Conservation (phyloP, 2,888 invertebrate species). For the Strigamia crassipes region DNA sequence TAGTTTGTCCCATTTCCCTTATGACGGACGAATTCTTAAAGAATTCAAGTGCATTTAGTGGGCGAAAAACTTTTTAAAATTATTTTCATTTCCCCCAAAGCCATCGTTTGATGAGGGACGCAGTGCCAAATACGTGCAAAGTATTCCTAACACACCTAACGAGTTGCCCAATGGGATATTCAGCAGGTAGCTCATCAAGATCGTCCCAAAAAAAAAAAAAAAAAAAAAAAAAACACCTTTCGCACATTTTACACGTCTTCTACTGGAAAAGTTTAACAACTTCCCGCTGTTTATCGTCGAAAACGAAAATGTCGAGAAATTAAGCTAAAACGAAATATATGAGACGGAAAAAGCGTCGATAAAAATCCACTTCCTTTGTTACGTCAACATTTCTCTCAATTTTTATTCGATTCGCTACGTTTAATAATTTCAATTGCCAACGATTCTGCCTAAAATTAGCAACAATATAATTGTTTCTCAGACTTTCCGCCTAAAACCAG, state of each 20-base stretch:
- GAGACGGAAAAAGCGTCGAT: too few species aligned
- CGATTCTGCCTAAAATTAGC: too few species aligned
- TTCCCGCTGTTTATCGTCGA: not conserved
- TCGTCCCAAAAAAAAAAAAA: too few species aligned
- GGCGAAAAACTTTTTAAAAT: not conserved
- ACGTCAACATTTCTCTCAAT: too few species aligned
- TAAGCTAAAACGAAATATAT: too few species aligned
- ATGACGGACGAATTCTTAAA: conserved; percentile 2
- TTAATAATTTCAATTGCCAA: too few species aligned
- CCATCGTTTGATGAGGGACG: conserved; percentile 30
- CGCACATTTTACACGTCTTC: not conserved
- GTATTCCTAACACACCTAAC: conserved; percentile 24
- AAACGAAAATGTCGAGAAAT: too few species aligned
- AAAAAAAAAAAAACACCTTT: not conserved
- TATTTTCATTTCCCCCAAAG: conserved; percentile 31
- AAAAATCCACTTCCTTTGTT: too few species aligned
- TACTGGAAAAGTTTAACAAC: not conserved
- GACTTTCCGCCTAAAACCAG: too few species aligned
- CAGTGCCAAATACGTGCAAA: conserved; percentile 34
- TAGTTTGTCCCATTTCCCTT: not conserved
- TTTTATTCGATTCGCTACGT: too few species aligned
- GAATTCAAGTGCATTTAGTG: not conserved
- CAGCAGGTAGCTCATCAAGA: conserved; percentile 27
- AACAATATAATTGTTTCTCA: too few species aligned
- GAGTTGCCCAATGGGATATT: conserved; percentile 30